phyloP scores from a whole-genome alignment of 2,888 invertebrate species.

The Lathronympha strigana region DNA sequence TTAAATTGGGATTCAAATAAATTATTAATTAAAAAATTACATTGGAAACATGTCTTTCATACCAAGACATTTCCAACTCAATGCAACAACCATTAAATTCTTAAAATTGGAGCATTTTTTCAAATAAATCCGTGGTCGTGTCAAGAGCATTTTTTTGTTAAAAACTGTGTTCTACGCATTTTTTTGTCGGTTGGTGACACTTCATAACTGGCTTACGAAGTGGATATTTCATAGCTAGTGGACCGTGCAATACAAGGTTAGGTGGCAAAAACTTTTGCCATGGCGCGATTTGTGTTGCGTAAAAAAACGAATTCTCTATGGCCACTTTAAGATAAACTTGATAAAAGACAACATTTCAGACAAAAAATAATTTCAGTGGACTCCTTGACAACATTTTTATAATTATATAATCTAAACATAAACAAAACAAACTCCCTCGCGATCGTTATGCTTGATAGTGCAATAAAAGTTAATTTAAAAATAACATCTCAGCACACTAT shows the following conservation, averaged over 20 bases:
- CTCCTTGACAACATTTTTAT: slow-evolving; percentile 44
- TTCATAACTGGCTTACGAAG: slow-evolving; percentile 51
- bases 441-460: slow-evolving; percentile 52
- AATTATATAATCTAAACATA: slow-evolving; percentile 47
- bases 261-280: slow-evolving; percentile 56
- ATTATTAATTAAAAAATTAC: neutral
- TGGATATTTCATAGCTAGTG: slow-evolving; percentile 66
- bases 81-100: neutral
- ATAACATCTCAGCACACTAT: slow-evolving; percentile 60
- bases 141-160: slow-evolving; percentile 46
- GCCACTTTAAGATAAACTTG: slow-evolving; percentile 4
- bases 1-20: no score
- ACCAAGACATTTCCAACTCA: neutral
- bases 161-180: slow-evolving; percentile 43
- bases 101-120: slow-evolving; percentile 32
- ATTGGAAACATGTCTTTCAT: neutral
- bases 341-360: slow-evolving; percentile 53
- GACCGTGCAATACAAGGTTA: slow-evolving; percentile 72
- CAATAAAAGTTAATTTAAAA: slow-evolving; percentile 64
- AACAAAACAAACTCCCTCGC: slow-evolving; percentile 46
- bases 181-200: slow-evolving; percentile 41
- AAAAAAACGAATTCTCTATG: slow-evolving; percentile 36
- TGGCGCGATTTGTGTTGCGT: slow-evolving; percentile 38
- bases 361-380: slow-evolving; percentile 42
- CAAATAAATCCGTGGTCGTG: slow-evolving; percentile 44